phyloP scores from a whole-genome alignment of 35 echinoderm and acorn worm genomes.

The Apostichopus japonicus region DNA sequence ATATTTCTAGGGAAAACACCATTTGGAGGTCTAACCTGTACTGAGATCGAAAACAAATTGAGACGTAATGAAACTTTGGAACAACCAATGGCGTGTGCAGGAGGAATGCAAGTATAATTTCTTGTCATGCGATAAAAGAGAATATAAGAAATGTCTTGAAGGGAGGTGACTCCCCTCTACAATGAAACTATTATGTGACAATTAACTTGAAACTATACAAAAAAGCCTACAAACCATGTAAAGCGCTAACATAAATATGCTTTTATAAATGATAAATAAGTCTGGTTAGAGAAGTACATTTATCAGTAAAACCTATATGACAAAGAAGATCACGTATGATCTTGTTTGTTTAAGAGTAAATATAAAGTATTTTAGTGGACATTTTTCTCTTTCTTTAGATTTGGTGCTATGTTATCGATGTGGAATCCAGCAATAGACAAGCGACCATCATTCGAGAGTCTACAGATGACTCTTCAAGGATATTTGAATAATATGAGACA shows the following conservation, averaged over 20 bases:
- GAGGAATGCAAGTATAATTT: conserved; percentile 25
- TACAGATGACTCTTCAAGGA: background rate
- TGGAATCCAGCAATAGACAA: background rate
- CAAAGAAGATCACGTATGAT: no score
- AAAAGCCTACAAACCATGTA: no score
- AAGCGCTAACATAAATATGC: no score
- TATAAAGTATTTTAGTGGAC: background rate
- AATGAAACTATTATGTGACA: no score
- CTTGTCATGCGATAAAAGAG: no score
- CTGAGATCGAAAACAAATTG: conserved; percentile 26
- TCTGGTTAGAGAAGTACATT: no score
- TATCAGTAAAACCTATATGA: no score
- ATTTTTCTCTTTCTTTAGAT: background rate
- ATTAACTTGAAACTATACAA: no score
- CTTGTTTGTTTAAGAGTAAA: background rate
- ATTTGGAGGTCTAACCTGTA: conserved; percentile 10
- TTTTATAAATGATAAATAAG: no score
- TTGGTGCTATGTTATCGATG: background rate
- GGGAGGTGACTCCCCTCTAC: no score
- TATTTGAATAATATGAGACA: background rate
- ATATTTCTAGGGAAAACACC: background rate
- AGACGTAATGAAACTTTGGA: background rate
- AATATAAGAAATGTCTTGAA: no score
- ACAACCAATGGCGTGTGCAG: conserved; percentile 11
- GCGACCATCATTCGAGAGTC: background rate